Evolutionary conservation across 2,797 vertebrate genomes (phyloP).

Genomic region (Synanceia verrucosa): DNA sequence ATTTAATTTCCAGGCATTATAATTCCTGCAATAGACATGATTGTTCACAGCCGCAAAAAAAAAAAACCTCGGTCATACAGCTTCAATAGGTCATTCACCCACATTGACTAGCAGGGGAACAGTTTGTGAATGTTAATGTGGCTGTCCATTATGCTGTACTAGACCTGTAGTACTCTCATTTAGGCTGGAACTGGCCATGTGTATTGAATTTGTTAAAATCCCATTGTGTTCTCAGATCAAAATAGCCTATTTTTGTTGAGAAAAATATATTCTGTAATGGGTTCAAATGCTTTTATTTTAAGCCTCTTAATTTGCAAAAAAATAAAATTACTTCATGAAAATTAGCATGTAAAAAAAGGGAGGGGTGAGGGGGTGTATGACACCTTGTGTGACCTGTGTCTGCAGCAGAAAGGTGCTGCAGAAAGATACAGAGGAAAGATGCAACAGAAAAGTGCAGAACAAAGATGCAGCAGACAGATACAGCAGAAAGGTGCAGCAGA

Average conservation of each 20-base stretch:
- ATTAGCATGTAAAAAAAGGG: too few species aligned
- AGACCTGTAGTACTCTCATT: neutral
- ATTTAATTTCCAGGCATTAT: conserved; percentile 8
- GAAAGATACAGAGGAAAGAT: too few species aligned
- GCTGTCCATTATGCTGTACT: neutral
- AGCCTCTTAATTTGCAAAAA: neutral
- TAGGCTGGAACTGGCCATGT: neutral
- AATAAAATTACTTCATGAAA: neutral
- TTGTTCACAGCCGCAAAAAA: conserved; percentile 6
- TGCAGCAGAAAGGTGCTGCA: conserved; percentile 33
- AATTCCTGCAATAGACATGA: conserved; percentile 8
- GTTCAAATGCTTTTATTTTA: neutral
- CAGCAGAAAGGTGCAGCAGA: too few species aligned
- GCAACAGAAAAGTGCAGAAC: too few species aligned
- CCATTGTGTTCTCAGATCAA: neutral
- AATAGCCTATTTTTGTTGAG: neutral
- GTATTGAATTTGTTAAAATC: neutral
- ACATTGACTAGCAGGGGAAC: neutral
- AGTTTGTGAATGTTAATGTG: neutral
- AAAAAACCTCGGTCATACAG: neutral
- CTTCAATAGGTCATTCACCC: neutral
- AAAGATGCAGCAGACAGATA: too few species aligned
- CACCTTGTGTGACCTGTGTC: neutral
- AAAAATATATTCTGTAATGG: neutral
- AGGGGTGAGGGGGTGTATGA: too few species aligned